These are phyloP conservation scores for Aphelenchoides fujianensis DNA, from an alignment of 1,140 invertebrate genomes.

Conservation along the genomic window DNA sequence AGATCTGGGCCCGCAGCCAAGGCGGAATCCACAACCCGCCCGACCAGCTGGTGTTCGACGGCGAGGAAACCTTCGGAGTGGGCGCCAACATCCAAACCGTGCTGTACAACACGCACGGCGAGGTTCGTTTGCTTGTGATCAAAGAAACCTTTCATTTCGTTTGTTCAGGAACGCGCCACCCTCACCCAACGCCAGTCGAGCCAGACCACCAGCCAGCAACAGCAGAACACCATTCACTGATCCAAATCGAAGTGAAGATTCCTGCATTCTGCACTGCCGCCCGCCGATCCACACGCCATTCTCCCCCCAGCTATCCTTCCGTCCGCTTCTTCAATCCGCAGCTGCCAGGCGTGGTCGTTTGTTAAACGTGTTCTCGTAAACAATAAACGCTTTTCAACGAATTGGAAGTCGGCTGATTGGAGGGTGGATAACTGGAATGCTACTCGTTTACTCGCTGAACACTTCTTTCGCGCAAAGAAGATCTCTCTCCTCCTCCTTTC, in stretches of 20 bases:
- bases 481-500: no score
- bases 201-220: conserved; percentile 12
- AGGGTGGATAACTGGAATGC: no score
- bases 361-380: background rate
- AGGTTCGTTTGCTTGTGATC: conserved; percentile 37
- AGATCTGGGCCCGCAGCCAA: conserved; percentile 18
- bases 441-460: no score
- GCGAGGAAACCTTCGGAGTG: conserved; percentile 60
- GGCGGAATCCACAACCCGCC: conserved; percentile 40
- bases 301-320: no score
- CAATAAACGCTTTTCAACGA: no score
- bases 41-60: conserved; percentile 59
- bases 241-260: background rate
- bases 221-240: conserved; percentile 3
- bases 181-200: background rate
- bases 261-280: background rate
- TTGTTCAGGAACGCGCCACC: conserved; percentile 5
- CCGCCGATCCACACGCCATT: no score
- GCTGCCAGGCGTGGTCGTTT: background rate
- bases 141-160: no score
- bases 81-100: conserved; percentile 60
- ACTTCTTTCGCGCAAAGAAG: no score
- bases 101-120: conserved; percentile 60
- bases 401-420: no score
- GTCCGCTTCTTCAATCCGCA: background rate